These are phyloP conservation scores for Hipposideros armiger DNA, from an alignment of 2,113 vertebrate species.

Conservation along the genomic window DNA sequence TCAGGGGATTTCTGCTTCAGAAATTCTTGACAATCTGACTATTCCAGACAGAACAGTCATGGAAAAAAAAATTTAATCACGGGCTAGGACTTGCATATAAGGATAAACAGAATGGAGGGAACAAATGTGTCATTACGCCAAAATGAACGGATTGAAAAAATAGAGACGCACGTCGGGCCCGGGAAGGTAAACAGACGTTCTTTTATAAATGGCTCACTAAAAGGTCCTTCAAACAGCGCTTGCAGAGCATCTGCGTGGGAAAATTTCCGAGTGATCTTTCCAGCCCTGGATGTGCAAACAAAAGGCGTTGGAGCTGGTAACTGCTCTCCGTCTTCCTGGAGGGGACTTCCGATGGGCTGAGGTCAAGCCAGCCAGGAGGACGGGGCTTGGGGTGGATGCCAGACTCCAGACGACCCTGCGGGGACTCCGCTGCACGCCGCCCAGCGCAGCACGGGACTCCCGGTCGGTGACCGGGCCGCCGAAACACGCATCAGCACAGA, in stretches of 20 bases:
- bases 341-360: neutral
- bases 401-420: accelerated
- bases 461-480: accelerated
- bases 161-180: accelerated
- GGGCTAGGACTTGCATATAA: accelerated
- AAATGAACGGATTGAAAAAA: accelerated
- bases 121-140: accelerated
- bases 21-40: accelerated
- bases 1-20: neutral
- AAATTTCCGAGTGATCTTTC: neutral
- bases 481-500: accelerated
- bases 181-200: neutral
- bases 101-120: accelerated
- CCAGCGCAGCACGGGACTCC: accelerated
- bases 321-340: neutral
- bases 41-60: accelerated
- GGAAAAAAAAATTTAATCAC: accelerated
- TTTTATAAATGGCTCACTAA: accelerated
- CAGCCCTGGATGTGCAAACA: neutral
- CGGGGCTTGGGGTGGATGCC: accelerated
- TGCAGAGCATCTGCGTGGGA: accelerated
- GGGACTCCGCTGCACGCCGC: accelerated
- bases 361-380: too few species aligned
- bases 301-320: neutral
- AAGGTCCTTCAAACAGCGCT: neutral